phyloP scores from a whole-genome alignment of 2,113 vertebrate species.

The Ophiodon elongatus region DNA sequence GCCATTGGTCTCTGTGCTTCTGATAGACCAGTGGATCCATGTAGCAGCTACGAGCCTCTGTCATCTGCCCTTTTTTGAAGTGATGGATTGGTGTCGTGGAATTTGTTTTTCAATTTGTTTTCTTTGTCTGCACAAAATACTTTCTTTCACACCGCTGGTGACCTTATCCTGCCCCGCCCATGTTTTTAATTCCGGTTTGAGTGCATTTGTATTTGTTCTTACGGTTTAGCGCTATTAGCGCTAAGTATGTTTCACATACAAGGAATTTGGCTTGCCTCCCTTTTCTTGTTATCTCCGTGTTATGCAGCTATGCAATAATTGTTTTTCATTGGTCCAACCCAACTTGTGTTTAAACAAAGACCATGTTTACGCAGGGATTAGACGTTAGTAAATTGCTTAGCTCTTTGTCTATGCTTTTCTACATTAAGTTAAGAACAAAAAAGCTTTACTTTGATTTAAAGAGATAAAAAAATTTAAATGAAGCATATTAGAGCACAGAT shows the following conservation, averaged over 20 bases:
- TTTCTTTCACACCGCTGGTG: constrained; percentile 10
- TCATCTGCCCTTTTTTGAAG: background rate
- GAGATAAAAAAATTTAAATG: background rate
- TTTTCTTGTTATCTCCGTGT: background rate
- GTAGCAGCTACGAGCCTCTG: background rate
- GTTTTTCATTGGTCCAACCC: background rate
- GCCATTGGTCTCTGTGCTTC: background rate
- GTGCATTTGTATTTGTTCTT: too few species aligned
- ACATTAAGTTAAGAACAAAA: background rate
- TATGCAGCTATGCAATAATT: background rate
- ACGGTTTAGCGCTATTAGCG: too few species aligned
- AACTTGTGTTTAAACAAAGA: background rate
- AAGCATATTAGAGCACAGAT: constrained; percentile 1
- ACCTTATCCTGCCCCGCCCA: background rate
- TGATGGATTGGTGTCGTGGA: background rate
- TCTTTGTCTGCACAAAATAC: background rate
- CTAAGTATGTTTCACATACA: too few species aligned
- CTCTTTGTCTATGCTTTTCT: background rate
- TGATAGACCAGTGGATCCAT: background rate
- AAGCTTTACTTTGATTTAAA: background rate
- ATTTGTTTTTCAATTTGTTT: background rate
- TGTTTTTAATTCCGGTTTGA: too few species aligned
- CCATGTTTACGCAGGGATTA: background rate
- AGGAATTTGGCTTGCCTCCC: too few species aligned
- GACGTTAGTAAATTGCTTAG: background rate